Evolutionary conservation across 2,888 invertebrate genomes (phyloP), one percentile per base, ranked within the genome.

Genomic region (Venusia cambrica): DNA sequence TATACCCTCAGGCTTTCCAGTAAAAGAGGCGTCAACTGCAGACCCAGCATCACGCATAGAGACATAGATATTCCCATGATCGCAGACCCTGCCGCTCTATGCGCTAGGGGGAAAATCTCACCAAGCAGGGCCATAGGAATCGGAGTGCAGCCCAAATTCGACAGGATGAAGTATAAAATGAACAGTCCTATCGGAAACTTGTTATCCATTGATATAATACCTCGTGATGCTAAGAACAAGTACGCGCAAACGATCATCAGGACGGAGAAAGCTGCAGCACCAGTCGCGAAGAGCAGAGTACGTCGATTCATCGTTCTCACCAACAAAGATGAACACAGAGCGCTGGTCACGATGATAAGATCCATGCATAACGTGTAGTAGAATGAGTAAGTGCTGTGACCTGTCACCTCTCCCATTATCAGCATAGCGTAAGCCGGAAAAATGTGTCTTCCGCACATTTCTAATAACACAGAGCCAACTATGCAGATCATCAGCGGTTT

Each of bases 61-160:
- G 70, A 59, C 32, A 71, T 43, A 4, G 54, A 38, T 1, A 66
- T 29, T 0, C 69, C 69, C 5, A 63, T 57, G 0, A 65, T 42
- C 0, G 64, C 57, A 0, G 64, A 44, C 0, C 70, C 70, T 1
- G 53, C 51, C 2, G 59, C 62, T 36, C 63, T 57, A 12, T 73
- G 71, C 1, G 57, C 56, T 25, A 72, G 35, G 0, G 72, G 71
- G 13, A 58, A 70, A 1, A 71, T 36, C 43, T 73, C 72, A 0
- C 71, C 72, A 8, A 65, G 44, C 11, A 73, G 54, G 1, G 63
- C 64, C 16, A 64, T 31, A 3, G 68, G 64, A 24, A 73, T 67
- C 0, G 69, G 65, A 13, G 65, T 66, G 45, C 71, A 70, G 0
- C 72, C 73, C 7, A 73, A 51, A 20, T 72, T 73, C 0, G 57